Evolutionary conservation across 2,797 vertebrate genomes (phyloP).

Genomic region (Telmatherina bonti): DNA sequence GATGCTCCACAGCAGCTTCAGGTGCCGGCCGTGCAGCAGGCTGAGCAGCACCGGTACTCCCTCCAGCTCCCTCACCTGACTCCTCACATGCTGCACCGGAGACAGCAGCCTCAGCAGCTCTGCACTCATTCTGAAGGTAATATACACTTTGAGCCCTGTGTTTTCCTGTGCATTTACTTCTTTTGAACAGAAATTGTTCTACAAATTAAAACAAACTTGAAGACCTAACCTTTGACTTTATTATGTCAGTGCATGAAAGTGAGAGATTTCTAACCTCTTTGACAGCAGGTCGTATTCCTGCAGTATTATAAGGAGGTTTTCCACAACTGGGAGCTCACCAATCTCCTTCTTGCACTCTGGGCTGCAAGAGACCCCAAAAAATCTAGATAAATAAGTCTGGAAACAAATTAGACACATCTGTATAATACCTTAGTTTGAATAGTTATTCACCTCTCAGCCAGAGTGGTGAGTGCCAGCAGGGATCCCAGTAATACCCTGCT

Average conservation of each 20-base stretch:
- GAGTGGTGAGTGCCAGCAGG: constrained; percentile 87
- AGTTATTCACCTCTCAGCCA: constrained; percentile 88
- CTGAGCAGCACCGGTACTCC: constrained; percentile 90
- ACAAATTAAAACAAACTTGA: not conserved
- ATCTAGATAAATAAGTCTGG: not conserved
- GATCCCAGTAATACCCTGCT: constrained; percentile 87
- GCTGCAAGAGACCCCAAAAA: constrained; percentile 63
- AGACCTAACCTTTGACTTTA: not conserved
- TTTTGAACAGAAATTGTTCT: not conserved
- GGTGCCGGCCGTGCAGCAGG: constrained; percentile 88
- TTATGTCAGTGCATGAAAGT: not conserved
- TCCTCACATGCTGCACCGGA: constrained; percentile 83
- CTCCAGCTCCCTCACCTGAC: constrained; percentile 88
- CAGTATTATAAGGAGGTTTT: constrained; percentile 89
- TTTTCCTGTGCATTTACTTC: too few relatives aligned
- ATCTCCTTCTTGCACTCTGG: constrained; percentile 87
- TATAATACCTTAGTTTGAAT: constrained; percentile 5
- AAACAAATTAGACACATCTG: constrained; percentile 5
- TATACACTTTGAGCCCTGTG: not conserved
- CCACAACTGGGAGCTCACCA: constrained; percentile 86
- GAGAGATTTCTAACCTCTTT: constrained; percentile 82
- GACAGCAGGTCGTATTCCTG: constrained; percentile 91
- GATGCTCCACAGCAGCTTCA: constrained; percentile 90
- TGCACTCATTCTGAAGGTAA: constrained; percentile 83
- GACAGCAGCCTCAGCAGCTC: constrained; percentile 91